Evolutionary conservation across 2,888 invertebrate species (phyloP).

Genomic region (Cacoxenus indagator): DNA sequence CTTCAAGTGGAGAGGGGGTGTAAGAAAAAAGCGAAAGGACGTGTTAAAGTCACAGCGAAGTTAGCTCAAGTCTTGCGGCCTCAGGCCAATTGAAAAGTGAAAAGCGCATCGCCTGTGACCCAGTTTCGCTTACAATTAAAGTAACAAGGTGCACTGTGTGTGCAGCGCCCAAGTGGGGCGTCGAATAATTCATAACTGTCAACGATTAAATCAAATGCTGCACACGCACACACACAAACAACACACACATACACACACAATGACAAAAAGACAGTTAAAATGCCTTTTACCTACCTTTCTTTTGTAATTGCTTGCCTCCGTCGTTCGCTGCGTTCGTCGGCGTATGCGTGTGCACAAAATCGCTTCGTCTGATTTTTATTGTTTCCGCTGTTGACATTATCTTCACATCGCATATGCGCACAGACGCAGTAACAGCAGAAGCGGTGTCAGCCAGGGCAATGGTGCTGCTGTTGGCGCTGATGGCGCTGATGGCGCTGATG

Average conservation of each 20-base stretch:
- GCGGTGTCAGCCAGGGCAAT: not conserved
- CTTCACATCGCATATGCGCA: conserved; percentile 26
- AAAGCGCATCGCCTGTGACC: not conserved
- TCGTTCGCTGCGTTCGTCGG: conserved; percentile 7
- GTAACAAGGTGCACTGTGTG: not conserved
- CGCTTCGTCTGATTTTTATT: conserved; percentile 58
- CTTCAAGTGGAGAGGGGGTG: not conserved
- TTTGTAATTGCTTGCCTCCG: conserved; percentile 14
- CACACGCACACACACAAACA: not conserved
- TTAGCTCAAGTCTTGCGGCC: not conserved
- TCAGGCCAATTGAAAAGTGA: not conserved
- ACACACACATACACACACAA: not conserved
- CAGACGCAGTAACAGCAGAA: not conserved
- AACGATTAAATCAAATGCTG: not conserved
- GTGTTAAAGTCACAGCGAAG: not conserved
- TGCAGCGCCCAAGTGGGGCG: not conserved
- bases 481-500: too few species aligned
- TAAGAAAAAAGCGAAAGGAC: not conserved
- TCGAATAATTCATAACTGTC: not conserved
- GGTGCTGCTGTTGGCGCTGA: conserved; percentile 43
- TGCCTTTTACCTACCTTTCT: conserved; percentile 23
- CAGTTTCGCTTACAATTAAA: not conserved
- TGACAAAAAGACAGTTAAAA: not conserved
- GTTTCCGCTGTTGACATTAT: conserved; percentile 62
- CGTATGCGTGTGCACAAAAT: conserved; percentile 42